Evolutionary conservation across 2,797 vertebrate genomes (phyloP).

Genomic region (Rhabdomys pumilio): DNA sequence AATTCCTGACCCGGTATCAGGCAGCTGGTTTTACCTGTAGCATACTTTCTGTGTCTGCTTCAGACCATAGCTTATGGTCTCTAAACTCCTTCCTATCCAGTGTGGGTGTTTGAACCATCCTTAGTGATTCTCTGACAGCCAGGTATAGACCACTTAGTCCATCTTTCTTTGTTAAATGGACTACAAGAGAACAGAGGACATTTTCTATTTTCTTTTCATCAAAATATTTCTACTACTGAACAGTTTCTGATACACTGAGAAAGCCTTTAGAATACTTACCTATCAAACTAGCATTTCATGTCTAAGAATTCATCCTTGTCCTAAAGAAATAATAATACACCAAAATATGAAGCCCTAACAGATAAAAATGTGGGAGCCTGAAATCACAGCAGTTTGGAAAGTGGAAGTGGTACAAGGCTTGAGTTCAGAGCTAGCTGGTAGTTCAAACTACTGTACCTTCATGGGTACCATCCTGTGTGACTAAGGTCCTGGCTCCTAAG

Average conservation of each 20-base stretch:
- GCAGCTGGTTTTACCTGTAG: constrained; percentile 17
- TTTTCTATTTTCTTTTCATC: not conserved
- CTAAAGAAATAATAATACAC: constrained; percentile 41
- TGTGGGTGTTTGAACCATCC: not conserved
- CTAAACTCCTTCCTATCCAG: not conserved
- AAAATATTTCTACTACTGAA: not conserved
- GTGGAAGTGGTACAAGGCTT: not conserved
- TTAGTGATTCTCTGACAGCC: not conserved
- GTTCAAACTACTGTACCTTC: not conserved
- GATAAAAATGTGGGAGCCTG: not conserved
- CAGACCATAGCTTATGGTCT: constrained; percentile 10
- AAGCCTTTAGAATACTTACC: not conserved
- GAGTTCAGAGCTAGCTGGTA: not conserved
- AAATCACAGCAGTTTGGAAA: not conserved
- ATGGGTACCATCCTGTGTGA: not conserved
- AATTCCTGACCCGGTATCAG: constrained; percentile 5
- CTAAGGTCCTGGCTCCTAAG: not conserved
- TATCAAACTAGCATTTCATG: constrained; percentile 6
- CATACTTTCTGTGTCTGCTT: not conserved
- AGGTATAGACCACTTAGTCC: not conserved
- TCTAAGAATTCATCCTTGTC: constrained; percentile 34
- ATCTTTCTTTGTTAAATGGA: not conserved
- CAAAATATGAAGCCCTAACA: constrained; percentile 20
- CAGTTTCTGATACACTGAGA: not conserved
- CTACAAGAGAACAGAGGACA: not conserved